Conservation (phyloP, 2,888 invertebrate genomes). For the Trachelus iudaicus region DNA sequence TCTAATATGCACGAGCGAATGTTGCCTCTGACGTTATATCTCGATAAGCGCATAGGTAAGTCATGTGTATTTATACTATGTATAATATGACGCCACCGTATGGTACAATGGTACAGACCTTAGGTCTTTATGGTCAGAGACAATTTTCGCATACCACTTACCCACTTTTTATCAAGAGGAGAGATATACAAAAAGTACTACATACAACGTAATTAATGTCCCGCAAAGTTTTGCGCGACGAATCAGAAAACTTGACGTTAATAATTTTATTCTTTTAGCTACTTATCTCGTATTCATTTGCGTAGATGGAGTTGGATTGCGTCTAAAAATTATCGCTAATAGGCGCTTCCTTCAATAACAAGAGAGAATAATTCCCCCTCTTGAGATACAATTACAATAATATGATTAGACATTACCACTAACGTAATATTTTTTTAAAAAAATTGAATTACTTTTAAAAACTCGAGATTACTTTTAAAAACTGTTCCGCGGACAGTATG, state of each 20-base stretch:
- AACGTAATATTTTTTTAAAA: conserved; percentile 35
- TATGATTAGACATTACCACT: conserved; percentile 51
- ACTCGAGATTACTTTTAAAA: conserved; percentile 50
- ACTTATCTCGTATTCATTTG: conserved; percentile 39
- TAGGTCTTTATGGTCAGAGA: conserved; percentile 45
- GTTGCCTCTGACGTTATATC: conserved; percentile 21
- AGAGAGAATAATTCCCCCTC: not conserved
- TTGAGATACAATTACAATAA: conserved; percentile 42
- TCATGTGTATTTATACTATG: conserved; percentile 46
- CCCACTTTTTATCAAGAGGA: conserved; percentile 25
- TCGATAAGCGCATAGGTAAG: conserved; percentile 22
- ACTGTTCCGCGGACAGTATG: conserved; percentile 49
- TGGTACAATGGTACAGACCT: conserved; percentile 45
- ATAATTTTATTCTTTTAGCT: conserved; percentile 40
- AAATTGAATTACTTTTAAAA: conserved; percentile 48
- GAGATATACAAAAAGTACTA: conserved; percentile 38
- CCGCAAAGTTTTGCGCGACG: conserved; percentile 18
- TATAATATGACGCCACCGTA: conserved; percentile 49
- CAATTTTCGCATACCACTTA: conserved; percentile 44
- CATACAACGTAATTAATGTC: conserved; percentile 36
- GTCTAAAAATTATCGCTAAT: conserved; percentile 46
- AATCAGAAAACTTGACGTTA: conserved; percentile 31
- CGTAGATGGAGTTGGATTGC: conserved; percentile 38
- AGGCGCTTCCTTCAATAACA: conserved; percentile 46
- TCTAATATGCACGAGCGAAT: conserved; percentile 20